These are phyloP conservation scores for Subacronicta megacephala DNA, from an alignment of 2,888 invertebrate genomes.

Conservation along the genomic window DNA sequence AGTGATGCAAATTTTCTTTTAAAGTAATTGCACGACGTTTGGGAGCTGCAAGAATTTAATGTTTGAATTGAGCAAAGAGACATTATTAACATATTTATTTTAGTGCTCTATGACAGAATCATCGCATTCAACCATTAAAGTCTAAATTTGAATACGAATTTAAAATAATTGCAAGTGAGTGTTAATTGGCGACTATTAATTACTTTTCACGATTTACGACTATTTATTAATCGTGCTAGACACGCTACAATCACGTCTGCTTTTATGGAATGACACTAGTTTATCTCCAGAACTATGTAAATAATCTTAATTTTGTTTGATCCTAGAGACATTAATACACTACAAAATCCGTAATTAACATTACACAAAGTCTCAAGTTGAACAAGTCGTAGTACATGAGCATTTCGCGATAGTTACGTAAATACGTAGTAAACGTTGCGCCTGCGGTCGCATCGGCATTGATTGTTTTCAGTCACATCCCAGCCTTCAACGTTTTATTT, in stretches of 20 bases:
- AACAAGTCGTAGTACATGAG: slow-evolving; percentile 50
- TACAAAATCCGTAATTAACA: too few relatives aligned
- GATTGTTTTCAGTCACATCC: slow-evolving; percentile 69
- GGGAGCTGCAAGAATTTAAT: neutral
- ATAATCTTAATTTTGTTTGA: neutral
- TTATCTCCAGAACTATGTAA: neutral
- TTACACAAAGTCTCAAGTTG: slow-evolving; percentile 35
- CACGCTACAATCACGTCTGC: neutral
- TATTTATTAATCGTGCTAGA: neutral
- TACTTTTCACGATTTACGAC: neutral
- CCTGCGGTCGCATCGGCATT: slow-evolving; percentile 76
- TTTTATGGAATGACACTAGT: neutral
- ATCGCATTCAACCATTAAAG: too few relatives aligned
- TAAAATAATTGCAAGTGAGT: neutral
- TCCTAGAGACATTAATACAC: too few relatives aligned
- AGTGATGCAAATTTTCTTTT: slow-evolving; percentile 20
- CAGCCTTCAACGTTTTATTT: slow-evolving; percentile 64
- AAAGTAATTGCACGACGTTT: slow-evolving; percentile 16
- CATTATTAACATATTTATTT: too few relatives aligned
- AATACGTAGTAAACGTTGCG: slow-evolving; percentile 57
- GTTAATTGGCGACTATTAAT: too few relatives aligned
- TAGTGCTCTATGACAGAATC: too few relatives aligned
- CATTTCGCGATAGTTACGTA: slow-evolving; percentile 30
- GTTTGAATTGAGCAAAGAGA: neutral
- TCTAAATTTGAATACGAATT: neutral